Base-by-base conservation (phyloP, 1,140 invertebrate genomes). In the Hylaeus volcanicus region DNA sequence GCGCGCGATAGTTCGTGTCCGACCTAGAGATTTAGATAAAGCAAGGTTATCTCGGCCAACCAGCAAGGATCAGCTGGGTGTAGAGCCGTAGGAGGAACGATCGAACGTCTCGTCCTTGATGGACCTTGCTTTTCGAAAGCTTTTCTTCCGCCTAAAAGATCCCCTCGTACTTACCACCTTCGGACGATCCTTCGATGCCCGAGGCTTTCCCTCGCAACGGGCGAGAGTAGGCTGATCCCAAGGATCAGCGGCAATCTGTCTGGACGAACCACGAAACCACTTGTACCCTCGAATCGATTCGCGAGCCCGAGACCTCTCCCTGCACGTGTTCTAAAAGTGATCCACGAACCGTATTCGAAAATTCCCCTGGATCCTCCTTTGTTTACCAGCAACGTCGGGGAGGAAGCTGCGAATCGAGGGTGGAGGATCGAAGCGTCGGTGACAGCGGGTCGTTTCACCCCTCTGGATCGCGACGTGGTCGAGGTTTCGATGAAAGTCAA, bases 31-130 rank as follows among this genome's bases (percentile, higher is more conserved):
- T 79, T 39, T 11, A 64, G 51, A 55, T 64, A 39, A 45, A 64
- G 39, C 76, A 79, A 79, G 76, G 60, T 73, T 79, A 79, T 64
- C 69, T 39, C 45, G 43, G 1, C 8, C 48, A 11, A 41, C 39
- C 12, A n/a, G 76, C 60, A 55, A 79, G 76, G 60, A 79, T 65
- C 76, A 45, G 48, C 39, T 26, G 55, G 39, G 51, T 11, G 63
- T 26, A 6, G 11, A 55, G 15, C 37, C 26, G 53, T 43, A 14
- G 37, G 14, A n/a, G 43, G 43, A 8, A 37, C 69, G 66, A 79
- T 79, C 77, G 70, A 79, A 56, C 60, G 37, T 79, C 60, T 73
- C 58, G 77, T 65, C 70, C 77, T 79, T 73, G 60, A 48, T 26
- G 77, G 41, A 73, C 60, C 68, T 72, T 53, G 26, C n/a, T n/a